A percentile compares a stretch with the other conserved stretches of the same genome.
These are phyloP conservation scores for Miichthys miiuy DNA, from an alignment of 2,797 vertebrate species.

Conservation along the genomic window DNA sequence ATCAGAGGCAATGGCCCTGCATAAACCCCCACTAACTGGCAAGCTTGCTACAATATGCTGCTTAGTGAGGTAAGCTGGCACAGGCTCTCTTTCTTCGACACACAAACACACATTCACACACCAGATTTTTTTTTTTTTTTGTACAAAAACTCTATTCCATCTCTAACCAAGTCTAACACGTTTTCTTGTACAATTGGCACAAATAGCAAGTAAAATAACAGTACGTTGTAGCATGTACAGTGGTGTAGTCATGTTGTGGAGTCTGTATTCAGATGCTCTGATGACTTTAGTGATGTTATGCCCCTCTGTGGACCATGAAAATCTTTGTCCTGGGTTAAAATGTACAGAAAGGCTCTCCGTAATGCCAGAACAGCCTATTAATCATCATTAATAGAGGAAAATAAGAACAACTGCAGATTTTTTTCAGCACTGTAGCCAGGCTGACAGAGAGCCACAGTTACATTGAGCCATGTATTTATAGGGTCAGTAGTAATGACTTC, in stretches of 20 bases:
- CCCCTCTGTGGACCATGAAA: neutral
- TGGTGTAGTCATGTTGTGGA: neutral
- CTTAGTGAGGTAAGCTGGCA: constrained; percentile 55
- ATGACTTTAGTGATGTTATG: neutral
- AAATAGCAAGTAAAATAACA: neutral
- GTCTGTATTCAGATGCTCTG: neutral
- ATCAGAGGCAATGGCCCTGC: constrained; percentile 64
- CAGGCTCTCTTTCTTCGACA: neutral
- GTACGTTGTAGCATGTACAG: neutral
- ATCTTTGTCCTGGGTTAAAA: neutral
- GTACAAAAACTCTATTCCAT: neutral
- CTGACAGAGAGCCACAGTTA: too few relatives aligned
- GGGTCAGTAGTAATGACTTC: too few relatives aligned
- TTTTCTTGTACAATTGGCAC: neutral
- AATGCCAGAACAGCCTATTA: too few relatives aligned
- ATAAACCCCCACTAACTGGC: constrained; percentile 65
- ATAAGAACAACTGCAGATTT: too few relatives aligned
- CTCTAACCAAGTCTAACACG: neutral
- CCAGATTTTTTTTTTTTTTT: neutral
- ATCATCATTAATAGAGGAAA: too few relatives aligned
- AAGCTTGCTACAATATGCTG: constrained; percentile 59
- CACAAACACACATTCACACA: constrained; percentile 23
- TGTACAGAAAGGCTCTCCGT: too few relatives aligned
- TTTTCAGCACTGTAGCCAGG: too few relatives aligned
- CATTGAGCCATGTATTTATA: too few relatives aligned